Conservation (phyloP, 2,888 invertebrate genomes). For the Panorpa germanica region DNA sequence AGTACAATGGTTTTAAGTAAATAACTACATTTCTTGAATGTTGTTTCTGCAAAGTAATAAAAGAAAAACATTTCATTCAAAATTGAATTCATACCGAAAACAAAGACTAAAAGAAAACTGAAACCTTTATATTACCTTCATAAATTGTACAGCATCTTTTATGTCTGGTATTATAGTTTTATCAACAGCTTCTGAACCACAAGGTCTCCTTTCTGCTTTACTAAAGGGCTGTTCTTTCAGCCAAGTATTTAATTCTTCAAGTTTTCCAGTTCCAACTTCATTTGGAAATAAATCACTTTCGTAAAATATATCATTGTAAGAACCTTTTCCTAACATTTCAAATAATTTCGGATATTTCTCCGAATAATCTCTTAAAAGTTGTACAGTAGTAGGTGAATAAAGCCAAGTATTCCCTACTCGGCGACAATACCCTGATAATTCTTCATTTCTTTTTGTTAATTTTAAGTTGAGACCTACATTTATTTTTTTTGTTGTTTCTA, state of each 20-base stretch:
- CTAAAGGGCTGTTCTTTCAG: slow-evolving; percentile 48
- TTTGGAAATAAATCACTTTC: slow-evolving; percentile 47
- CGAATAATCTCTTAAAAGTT: slow-evolving; percentile 51
- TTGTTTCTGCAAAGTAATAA: slow-evolving; percentile 14
- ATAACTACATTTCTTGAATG: slow-evolving; percentile 35
- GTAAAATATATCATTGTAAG: slow-evolving; percentile 37
- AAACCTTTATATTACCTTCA: slow-evolving; percentile 20
- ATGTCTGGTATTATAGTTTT: slow-evolving; percentile 33
- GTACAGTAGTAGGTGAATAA: slow-evolving; percentile 58
- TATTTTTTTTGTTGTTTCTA: slow-evolving; percentile 29
- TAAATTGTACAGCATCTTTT: slow-evolving; percentile 20
- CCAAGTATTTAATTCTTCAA: slow-evolving; percentile 41
- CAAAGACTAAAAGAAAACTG: background rate
- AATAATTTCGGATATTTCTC: slow-evolving; percentile 55
- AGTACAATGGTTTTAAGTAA: slow-evolving; percentile 60
- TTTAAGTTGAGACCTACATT: slow-evolving; percentile 88
- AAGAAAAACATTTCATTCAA: slow-evolving; percentile 24
- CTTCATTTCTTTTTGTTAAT: slow-evolving; percentile 63
- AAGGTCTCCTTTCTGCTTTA: slow-evolving; percentile 38
- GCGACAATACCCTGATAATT: slow-evolving; percentile 65
- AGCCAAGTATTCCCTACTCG: slow-evolving; percentile 54
- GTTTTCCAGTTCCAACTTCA: slow-evolving; percentile 20
- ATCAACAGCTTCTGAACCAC: slow-evolving; percentile 54
- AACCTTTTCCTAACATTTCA: slow-evolving; percentile 26
- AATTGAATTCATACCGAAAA: slow-evolving; percentile 14